Evolutionary conservation across 1,140 invertebrate species (phyloP).

Genomic region (Cydia amplana): DNA sequence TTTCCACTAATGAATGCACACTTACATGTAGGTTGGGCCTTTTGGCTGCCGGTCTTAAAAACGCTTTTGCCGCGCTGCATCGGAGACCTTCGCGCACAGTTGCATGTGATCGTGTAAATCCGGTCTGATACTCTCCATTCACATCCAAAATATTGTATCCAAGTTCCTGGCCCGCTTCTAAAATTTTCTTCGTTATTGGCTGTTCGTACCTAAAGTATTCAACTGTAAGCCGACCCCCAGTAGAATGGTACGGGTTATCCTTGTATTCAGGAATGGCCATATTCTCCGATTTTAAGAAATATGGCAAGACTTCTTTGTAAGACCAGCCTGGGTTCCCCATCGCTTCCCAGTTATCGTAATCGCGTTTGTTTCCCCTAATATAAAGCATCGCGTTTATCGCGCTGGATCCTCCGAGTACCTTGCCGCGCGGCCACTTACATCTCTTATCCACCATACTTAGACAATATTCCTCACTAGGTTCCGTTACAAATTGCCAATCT

Average conservation of each 20-base stretch:
- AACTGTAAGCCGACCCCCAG: slow-evolving; percentile 83
- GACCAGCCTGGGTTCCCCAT: slow-evolving; percentile 87
- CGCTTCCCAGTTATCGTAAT: slow-evolving; percentile 91
- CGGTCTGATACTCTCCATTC: slow-evolving; percentile 87
- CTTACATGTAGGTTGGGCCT: slow-evolving; percentile 88
- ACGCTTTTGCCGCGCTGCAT: slow-evolving; percentile 91
- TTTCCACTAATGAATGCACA: slow-evolving; percentile 83
- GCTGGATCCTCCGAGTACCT: slow-evolving; percentile 90
- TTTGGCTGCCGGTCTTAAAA: slow-evolving; percentile 84
- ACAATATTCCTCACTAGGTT: slow-evolving; percentile 84
- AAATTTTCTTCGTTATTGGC: slow-evolving; percentile 82
- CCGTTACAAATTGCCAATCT: slow-evolving; percentile 91
- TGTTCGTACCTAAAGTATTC: slow-evolving; percentile 84
- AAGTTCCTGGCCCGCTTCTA: slow-evolving; percentile 85
- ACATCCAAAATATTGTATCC: slow-evolving; percentile 87
- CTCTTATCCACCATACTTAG: slow-evolving; percentile 81
- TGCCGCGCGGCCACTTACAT: slow-evolving; percentile 87
- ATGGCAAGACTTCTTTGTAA: slow-evolving; percentile 89
- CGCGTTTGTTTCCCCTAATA: slow-evolving; percentile 89
- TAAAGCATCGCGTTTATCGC: slow-evolving; percentile 95
- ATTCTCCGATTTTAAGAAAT: slow-evolving; percentile 88
- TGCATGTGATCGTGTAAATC: slow-evolving; percentile 86
- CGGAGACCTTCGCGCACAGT: slow-evolving; percentile 90
- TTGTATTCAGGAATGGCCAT: slow-evolving; percentile 82
- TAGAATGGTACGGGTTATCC: slow-evolving; percentile 84